phyloP scores from a whole-genome alignment of 2,888 invertebrate species.

The Spilosoma lubricipeda region DNA sequence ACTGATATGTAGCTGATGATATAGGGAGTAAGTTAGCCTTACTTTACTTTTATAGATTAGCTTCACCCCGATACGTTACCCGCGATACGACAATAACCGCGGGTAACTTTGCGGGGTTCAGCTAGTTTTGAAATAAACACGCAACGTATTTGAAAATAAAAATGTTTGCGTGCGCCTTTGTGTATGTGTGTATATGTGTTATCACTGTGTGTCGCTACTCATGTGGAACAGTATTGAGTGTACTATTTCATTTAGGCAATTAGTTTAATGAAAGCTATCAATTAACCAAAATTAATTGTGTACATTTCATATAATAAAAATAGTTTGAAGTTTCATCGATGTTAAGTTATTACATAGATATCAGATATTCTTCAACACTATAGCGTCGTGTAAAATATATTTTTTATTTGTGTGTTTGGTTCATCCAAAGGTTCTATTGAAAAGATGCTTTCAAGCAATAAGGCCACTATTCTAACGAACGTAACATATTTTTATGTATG shows the following conservation, averaged over 20 bases:
- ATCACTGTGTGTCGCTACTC: background rate
- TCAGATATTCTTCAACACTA: background rate
- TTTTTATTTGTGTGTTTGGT: background rate
- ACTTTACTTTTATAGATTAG: too few relatives aligned
- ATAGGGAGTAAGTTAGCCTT: too few relatives aligned
- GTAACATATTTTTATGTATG: too few relatives aligned
- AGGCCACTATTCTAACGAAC: too few relatives aligned
- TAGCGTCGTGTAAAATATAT: background rate
- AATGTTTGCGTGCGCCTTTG: background rate
- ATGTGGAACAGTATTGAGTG: conserved; percentile 17
- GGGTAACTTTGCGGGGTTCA: too few relatives aligned
- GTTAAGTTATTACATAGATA: background rate
- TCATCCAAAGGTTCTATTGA: too few relatives aligned
- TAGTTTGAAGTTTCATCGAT: background rate
- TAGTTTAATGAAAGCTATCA: conserved; percentile 36
- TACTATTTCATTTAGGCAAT: conserved; percentile 29
- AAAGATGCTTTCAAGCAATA: too few relatives aligned
- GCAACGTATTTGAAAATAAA: background rate
- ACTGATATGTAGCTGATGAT: too few relatives aligned
- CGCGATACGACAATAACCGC: too few relatives aligned
- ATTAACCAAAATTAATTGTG: conserved; percentile 44
- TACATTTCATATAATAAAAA: conserved; percentile 25
- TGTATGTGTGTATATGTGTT: background rate
- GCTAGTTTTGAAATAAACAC: too few relatives aligned
- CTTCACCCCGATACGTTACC: too few relatives aligned